Conservation (phyloP, 2,113 vertebrate species). For the Oenanthe oenanthe region DNA sequence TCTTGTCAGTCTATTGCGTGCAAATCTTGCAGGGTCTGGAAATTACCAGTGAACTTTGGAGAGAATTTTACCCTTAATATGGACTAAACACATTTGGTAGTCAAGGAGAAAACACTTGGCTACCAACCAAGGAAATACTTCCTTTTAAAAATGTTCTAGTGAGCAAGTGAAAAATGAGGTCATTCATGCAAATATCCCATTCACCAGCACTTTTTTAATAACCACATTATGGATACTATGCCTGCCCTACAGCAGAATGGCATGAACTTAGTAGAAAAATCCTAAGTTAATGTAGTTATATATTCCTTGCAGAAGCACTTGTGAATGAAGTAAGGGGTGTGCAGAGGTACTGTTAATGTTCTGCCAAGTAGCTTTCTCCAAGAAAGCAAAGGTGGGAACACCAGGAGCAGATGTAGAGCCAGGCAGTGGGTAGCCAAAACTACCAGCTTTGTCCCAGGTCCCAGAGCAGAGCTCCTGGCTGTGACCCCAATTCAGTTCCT, state of each 20-base stretch:
- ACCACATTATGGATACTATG: not conserved
- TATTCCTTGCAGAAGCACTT: not conserved
- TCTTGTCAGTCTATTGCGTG: not conserved
- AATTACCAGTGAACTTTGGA: constrained; percentile 17
- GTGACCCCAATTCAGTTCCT: not conserved
- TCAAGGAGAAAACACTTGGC: constrained; percentile 58
- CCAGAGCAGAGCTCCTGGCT: not conserved
- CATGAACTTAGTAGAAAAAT: not conserved
- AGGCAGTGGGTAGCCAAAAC: not conserved
- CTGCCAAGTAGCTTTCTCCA: not conserved
- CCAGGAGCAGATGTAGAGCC: not conserved
- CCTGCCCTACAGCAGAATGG: not conserved
- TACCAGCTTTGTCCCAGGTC: not conserved
- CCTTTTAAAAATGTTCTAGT: constrained; percentile 14
- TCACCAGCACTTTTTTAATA: not conserved
- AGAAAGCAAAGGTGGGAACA: not conserved
- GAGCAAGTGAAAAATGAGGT: not conserved
- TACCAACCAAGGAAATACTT: constrained; percentile 46
- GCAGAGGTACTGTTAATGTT: not conserved
- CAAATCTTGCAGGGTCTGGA: constrained; percentile 17
- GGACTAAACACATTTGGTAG: constrained; percentile 32
- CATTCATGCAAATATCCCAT: not conserved
- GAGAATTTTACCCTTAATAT: constrained; percentile 18
- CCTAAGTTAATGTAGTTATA: not conserved
- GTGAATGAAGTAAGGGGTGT: not conserved